A percentile compares a stretch with the other conserved stretches of the same genome.
Conservation (phyloP, 1,140 invertebrate species). For the Hycleus cichorii region DNA sequence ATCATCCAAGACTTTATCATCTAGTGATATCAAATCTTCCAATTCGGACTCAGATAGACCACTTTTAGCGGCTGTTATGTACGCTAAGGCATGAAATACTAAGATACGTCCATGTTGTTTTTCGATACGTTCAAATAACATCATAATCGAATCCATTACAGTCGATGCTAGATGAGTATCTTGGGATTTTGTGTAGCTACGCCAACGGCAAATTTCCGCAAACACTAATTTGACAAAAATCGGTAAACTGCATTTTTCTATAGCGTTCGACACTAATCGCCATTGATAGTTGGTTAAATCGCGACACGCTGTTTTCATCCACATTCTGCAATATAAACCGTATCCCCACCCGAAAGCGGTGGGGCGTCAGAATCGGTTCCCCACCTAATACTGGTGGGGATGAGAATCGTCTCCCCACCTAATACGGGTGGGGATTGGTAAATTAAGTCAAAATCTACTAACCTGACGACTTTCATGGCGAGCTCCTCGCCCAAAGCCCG, state of each 20-base stretch:
- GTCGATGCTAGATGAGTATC: slow-evolving; percentile 88
- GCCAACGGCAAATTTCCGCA: slow-evolving; percentile 93
- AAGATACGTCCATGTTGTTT: slow-evolving; percentile 88
- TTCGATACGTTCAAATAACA: slow-evolving; percentile 91
- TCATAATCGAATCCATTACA: slow-evolving; percentile 97
- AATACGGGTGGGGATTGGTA: no score
- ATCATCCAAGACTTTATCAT: slow-evolving; percentile 90
- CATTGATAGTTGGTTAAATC: slow-evolving; percentile 91
- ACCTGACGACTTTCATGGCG: slow-evolving; percentile 77
- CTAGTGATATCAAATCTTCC: slow-evolving; percentile 89
- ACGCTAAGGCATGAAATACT: slow-evolving; percentile 89
- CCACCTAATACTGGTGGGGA: no score
- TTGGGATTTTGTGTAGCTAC: slow-evolving; percentile 89
- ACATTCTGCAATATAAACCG: slow-evolving; percentile 53
- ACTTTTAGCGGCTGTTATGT: slow-evolving; percentile 89
- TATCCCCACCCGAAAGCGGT: no score
- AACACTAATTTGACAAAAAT: slow-evolving; percentile 97
- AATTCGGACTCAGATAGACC: slow-evolving; percentile 89
- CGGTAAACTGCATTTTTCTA: slow-evolving; percentile 88
- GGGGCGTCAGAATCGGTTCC: no score
- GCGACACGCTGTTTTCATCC: slow-evolving; percentile 86
- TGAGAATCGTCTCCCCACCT: no score
- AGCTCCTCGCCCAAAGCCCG: slow-evolving; percentile 85
- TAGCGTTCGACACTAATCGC: slow-evolving; percentile 87
- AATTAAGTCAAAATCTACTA: no score